Evolutionary conservation across 2,888 invertebrate genomes (phyloP), one percentile per base, ranked within the genome.

Genomic region (Chromoteleia sp.): DNA sequence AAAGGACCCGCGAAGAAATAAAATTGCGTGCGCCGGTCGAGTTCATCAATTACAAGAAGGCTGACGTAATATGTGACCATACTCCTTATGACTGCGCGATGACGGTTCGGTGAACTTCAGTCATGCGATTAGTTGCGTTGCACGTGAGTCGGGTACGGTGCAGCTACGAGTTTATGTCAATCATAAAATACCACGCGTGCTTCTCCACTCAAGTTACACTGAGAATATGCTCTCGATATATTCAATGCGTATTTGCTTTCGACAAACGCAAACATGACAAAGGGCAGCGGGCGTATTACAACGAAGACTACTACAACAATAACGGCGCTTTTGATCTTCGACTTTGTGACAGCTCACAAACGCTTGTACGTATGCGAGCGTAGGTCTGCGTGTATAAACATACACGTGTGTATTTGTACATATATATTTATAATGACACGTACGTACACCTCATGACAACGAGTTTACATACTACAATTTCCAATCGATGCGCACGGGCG

Each of bases 171-270:
- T 70, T 75, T 81, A 73, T 63, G 68, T 56, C 65, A 61, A 73
- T 77, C 73, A 68, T 81, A 81, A 81, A 81, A 81, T 77, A 68
- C 68, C 77, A 56, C 39, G 61, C 81, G 39, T 73, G 73, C 58
- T 50, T 56, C 76, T 54, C 54, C 58, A 58, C 70, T 63, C 39
- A 48, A 78, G 78, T 56, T 74, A 77, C 68, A 68, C 73, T 43
- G 59, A 41, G 68, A 68, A 68, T 77, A 63, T 71, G 58, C 61
- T 33, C 33, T 21, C 50, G 52, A 67, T 70, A 74, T 77, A 81
- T 82, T 83, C 84, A 84, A 84, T 83, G 85, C 82, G 81, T 84
- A 83, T 84, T 84, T 84, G 84, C 80, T 73, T 73, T 48, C 80
- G 68, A 79, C 82, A 81, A 84, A 81, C 81, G 80, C 67, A 71